phyloP scores from a whole-genome alignment of 2,888 invertebrate species.

The Melanophora roralis region DNA sequence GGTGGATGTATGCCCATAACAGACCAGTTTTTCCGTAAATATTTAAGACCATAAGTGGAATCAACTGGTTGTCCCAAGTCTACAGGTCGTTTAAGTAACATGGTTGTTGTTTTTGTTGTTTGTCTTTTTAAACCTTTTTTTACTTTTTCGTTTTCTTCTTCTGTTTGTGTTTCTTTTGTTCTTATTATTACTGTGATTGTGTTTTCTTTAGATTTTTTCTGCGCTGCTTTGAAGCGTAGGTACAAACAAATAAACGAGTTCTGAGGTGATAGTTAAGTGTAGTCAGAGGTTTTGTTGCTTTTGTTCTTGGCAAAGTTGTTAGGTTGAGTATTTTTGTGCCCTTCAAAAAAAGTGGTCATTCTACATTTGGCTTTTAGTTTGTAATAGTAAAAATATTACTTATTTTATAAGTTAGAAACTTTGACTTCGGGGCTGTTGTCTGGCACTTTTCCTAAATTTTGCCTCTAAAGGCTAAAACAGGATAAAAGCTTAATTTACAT shows the following conservation, averaged over 20 bases:
- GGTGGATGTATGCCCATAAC: constrained; percentile 63
- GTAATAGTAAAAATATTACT: too few relatives aligned
- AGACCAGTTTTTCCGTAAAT: constrained; percentile 62
- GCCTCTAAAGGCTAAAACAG: too few relatives aligned
- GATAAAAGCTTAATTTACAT: too few relatives aligned
- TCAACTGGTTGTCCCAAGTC: constrained; percentile 49
- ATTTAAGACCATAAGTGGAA: constrained; percentile 58
- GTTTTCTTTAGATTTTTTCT: not conserved
- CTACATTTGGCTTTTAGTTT: too few relatives aligned
- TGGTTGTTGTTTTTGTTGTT: not conserved
- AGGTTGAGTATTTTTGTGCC: too few relatives aligned
- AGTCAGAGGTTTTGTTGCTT: constrained; percentile 14
- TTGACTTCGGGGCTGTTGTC: too few relatives aligned
- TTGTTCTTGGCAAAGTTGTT: not conserved
- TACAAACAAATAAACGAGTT: not conserved
- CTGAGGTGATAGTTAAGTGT: constrained; percentile 23
- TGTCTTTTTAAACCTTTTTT: not conserved
- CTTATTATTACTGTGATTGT: too few relatives aligned
- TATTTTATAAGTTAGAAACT: too few relatives aligned
- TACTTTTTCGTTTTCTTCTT: not conserved
- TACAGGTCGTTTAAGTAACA: constrained; percentile 19
- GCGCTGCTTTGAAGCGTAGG: not conserved
- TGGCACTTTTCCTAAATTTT: too few relatives aligned
- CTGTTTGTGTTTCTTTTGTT: too few relatives aligned
- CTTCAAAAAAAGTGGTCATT: too few relatives aligned